These are phyloP conservation scores for Helarctos malayanus DNA, from an alignment of 2,797 vertebrate species.

Conservation along the genomic window DNA sequence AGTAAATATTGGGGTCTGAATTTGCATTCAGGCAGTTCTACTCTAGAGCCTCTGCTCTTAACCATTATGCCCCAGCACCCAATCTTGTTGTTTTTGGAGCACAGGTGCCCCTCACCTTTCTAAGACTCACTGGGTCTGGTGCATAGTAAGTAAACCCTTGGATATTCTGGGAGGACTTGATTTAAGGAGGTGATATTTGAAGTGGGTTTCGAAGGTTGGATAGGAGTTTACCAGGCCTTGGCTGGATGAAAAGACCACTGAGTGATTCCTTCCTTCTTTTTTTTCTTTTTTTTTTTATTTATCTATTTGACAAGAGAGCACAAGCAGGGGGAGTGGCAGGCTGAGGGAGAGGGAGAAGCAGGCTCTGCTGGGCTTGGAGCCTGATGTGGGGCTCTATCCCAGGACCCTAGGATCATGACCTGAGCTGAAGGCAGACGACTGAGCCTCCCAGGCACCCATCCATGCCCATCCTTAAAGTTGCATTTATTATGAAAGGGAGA, in stretches of 20 bases:
- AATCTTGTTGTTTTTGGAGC: neutral
- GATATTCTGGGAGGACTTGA: conserved; percentile 26
- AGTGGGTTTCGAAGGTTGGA: conserved; percentile 6
- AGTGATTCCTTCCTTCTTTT: neutral
- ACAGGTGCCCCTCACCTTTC: neutral
- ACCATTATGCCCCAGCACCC: neutral
- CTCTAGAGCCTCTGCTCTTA: neutral
- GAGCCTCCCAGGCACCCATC: neutral
- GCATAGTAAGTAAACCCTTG: conserved; percentile 32
- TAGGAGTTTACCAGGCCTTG: conserved; percentile 32
- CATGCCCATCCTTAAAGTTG: too few relatives aligned
- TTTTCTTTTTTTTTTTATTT: neutral
- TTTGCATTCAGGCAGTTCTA: neutral
- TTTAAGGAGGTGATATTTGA: conserved; percentile 18
- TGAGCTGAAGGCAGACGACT: neutral
- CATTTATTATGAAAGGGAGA: too few relatives aligned
- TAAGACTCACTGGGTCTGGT: neutral
- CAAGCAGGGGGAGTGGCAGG: neutral
- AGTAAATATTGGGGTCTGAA: neutral
- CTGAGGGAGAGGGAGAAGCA: neutral
- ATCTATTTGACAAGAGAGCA: neutral
- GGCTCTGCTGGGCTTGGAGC: too few relatives aligned
- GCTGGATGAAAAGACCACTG: neutral
- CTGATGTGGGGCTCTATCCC: neutral
- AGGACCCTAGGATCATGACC: neutral